phyloP scores from a whole-genome alignment of 2,797 vertebrate species.

The Acanthornis magna region DNA sequence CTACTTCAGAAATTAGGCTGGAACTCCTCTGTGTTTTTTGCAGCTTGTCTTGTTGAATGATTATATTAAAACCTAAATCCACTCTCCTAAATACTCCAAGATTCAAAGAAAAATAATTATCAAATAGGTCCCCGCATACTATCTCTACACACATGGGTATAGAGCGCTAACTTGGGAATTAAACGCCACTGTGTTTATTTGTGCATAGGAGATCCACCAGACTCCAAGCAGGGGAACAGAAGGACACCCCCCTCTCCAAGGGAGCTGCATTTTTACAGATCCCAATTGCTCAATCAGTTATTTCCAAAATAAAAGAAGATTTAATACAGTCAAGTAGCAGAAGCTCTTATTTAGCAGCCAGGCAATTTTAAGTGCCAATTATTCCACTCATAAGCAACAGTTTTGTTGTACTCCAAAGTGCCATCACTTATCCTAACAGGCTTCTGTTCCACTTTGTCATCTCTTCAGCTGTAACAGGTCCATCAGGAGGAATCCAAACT shows the following conservation, averaged over 20 bases:
- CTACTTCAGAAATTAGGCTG: not conserved
- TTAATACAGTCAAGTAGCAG: not conserved
- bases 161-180: not conserved
- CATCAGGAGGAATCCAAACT: not conserved
- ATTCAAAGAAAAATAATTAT: not conserved
- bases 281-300: not conserved
- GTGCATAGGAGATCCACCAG: not conserved
- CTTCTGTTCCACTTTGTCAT: not conserved
- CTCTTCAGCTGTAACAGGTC: not conserved
- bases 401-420: not conserved
- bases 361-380: not conserved
- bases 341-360: not conserved
- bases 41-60: not conserved
- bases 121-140: not conserved
- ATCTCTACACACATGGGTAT: not conserved
- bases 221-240: not conserved
- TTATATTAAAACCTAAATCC: not conserved
- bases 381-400: not conserved
- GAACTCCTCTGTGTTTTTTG: not conserved
- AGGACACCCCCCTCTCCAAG: rapidly evolving
- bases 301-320: not conserved
- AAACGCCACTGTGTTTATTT: not conserved
- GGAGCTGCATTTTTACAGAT: not conserved
- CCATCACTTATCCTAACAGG: not conserved
- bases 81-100: not conserved